These are phyloP conservation scores for Drosophila emarginata DNA, from an alignment of 2,888 invertebrate genomes.

Conservation along the genomic window DNA sequence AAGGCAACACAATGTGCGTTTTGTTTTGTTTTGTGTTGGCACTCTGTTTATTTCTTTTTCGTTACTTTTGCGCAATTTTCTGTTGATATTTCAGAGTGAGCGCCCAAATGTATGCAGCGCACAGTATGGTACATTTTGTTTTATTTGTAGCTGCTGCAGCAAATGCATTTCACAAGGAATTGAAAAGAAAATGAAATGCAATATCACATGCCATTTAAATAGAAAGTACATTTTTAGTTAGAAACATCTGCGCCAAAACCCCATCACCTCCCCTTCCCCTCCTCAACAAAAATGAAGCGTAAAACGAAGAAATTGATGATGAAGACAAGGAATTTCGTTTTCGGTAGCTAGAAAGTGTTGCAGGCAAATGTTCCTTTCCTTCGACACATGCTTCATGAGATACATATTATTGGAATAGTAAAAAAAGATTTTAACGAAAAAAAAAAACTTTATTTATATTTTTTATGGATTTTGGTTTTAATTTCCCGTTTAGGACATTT, in stretches of 20 bases:
- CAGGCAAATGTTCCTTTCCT: background rate
- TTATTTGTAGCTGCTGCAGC: conserved; percentile 7
- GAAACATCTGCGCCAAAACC: background rate
- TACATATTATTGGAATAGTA: too few species aligned
- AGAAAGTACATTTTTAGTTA: conserved; percentile 2
- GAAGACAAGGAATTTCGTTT: background rate
- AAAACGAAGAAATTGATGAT: background rate
- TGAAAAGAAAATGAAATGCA: conserved; percentile 14
- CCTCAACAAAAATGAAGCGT: background rate
- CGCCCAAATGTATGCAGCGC: conserved; percentile 12
- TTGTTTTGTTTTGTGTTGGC: conserved; percentile 23
- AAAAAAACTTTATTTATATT: too few species aligned
- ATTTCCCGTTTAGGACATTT: too few species aligned
- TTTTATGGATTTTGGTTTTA: too few species aligned
- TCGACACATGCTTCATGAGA: background rate
- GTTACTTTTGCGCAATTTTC: conserved; percentile 40
- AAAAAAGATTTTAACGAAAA: too few species aligned
- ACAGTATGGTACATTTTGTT: conserved; percentile 1
- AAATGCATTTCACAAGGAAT: conserved; percentile 10
- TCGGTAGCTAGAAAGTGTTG: background rate
- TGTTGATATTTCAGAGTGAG: conserved; percentile 46
- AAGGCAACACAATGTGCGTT: conserved; percentile 20
- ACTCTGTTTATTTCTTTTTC: conserved; percentile 43
- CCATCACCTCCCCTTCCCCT: background rate
- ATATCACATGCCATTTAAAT: conserved; percentile 16